These are phyloP conservation scores for Neodiprion pinetum DNA, from an alignment of 1,140 invertebrate species.

Conservation along the genomic window DNA sequence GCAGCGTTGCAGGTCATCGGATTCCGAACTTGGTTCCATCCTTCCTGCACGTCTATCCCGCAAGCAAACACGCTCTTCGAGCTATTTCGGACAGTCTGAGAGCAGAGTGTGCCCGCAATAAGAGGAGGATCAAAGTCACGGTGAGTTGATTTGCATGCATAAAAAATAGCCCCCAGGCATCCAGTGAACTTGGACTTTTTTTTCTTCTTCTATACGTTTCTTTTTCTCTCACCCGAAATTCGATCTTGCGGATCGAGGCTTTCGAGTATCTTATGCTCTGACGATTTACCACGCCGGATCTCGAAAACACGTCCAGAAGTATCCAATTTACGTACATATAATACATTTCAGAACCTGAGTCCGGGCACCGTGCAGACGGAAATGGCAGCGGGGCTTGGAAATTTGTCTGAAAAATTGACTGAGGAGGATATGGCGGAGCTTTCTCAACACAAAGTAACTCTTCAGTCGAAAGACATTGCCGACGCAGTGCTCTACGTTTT, in stretches of 20 bases:
- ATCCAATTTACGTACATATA: too few relatives aligned
- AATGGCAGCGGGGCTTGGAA: constrained; percentile 47
- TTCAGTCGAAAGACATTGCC: constrained; percentile 59
- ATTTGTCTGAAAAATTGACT: constrained; percentile 35
- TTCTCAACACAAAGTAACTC: constrained; percentile 40
- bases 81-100: constrained; percentile 68
- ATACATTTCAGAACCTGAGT: constrained; percentile 57
- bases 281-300: too few relatives aligned
- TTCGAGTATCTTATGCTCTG: too few relatives aligned
- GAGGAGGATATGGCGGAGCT: constrained; percentile 19
- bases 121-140: constrained; percentile 69
- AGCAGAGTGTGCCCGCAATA: constrained; percentile 65
- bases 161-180: too few relatives aligned
- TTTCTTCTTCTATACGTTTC: too few relatives aligned
- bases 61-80: constrained; percentile 73
- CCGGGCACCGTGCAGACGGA: constrained; percentile 67
- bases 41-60: constrained; percentile 62
- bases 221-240: too few relatives aligned
- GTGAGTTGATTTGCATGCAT: constrained; percentile 51
- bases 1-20: background rate
- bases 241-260: too few relatives aligned
- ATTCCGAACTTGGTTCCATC: background rate
- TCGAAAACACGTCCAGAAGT: too few relatives aligned
- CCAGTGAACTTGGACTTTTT: too few relatives aligned
- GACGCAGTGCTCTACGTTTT: constrained; percentile 65